Conservation (phyloP, 2,113 vertebrate species). For the Coryphaenoides rupestris region DNA sequence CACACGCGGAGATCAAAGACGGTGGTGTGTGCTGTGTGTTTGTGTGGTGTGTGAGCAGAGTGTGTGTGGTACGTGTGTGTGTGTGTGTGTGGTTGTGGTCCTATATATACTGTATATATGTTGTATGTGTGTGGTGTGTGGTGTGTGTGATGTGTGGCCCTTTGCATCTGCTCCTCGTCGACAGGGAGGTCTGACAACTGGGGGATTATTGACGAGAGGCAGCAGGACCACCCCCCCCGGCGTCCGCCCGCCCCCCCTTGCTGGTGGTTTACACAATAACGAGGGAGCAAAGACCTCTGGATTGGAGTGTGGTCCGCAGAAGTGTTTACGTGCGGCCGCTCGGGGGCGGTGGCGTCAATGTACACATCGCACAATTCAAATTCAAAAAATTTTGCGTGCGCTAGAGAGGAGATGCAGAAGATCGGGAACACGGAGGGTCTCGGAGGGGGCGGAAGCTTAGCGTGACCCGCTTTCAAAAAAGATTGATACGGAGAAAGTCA, state of each 20-base stretch:
- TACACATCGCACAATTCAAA: too few relatives aligned
- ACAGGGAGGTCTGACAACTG: slow-evolving; percentile 57
- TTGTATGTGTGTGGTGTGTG: slow-evolving; percentile 17
- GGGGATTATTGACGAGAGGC: slow-evolving; percentile 64
- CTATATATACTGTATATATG: slow-evolving; percentile 2
- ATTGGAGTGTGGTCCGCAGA: slow-evolving; percentile 46
- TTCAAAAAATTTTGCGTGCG: too few relatives aligned
- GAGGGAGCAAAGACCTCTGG: slow-evolving; percentile 45
- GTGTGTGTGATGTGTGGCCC: slow-evolving; percentile 3
- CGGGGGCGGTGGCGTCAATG: too few relatives aligned
- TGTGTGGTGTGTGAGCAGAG: slow-evolving; percentile 15
- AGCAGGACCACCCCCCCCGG: too few relatives aligned
- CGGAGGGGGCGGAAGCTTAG: too few relatives aligned
- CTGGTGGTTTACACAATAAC: slow-evolving; percentile 25
- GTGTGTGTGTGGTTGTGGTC: slow-evolving; percentile 19
- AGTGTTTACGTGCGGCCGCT: slow-evolving; percentile 16
- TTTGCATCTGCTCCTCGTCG: slow-evolving; percentile 51
- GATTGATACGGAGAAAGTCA: too few relatives aligned
- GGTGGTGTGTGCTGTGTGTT: slow-evolving; percentile 15
- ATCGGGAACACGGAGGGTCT: too few relatives aligned
- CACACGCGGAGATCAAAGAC: slow-evolving; percentile 52
- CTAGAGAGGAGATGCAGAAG: too few relatives aligned
- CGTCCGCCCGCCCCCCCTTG: too few relatives aligned
- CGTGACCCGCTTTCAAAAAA: too few relatives aligned
- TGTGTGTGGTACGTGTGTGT: slow-evolving; percentile 17